phyloP scores from a whole-genome alignment of 2,113 vertebrate genomes.

The Rhinopomastus cyanomelas region DNA sequence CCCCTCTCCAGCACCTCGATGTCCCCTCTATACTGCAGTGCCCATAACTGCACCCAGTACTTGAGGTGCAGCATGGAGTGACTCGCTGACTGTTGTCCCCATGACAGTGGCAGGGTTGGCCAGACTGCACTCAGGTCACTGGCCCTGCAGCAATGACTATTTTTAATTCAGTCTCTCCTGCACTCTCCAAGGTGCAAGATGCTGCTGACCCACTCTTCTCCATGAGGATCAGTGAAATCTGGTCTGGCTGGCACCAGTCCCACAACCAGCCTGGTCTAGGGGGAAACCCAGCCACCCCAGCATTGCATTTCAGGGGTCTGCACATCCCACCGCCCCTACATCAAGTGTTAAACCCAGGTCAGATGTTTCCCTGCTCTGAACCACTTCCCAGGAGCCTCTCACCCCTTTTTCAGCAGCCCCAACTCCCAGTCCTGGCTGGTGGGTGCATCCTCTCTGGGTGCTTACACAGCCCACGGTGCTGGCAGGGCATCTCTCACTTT shows the following conservation, averaged over 20 bases:
- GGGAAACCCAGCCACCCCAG: not conserved
- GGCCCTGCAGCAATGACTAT: not conserved
- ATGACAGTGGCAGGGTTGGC: accelerated
- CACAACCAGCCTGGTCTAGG: not conserved
- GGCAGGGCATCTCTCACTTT: accelerated
- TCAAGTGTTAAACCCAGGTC: not conserved
- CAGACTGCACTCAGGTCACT: accelerated
- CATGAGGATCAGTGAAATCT: accelerated
- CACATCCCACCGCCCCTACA: not conserved
- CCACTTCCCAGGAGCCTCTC: not conserved
- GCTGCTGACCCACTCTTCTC: not conserved
- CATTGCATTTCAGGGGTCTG: accelerated
- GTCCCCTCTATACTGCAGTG: too few species aligned
- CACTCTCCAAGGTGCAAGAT: not conserved
- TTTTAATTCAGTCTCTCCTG: accelerated
- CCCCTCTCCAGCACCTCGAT: too few species aligned
- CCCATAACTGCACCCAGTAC: too few species aligned
- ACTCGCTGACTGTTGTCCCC: not conserved
- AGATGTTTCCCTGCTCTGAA: not conserved
- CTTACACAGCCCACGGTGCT: accelerated
- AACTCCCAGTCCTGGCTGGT: too few species aligned
- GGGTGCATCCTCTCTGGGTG: not conserved
- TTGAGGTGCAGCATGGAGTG: not conserved
- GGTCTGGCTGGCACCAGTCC: not conserved
- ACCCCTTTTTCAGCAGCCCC: accelerated